A percentile compares a stretch with the other conserved stretches of the same genome.
These are phyloP conservation scores for Sebastes hubbsi DNA, from an alignment of 2,797 vertebrate species.

Conservation along the genomic window DNA sequence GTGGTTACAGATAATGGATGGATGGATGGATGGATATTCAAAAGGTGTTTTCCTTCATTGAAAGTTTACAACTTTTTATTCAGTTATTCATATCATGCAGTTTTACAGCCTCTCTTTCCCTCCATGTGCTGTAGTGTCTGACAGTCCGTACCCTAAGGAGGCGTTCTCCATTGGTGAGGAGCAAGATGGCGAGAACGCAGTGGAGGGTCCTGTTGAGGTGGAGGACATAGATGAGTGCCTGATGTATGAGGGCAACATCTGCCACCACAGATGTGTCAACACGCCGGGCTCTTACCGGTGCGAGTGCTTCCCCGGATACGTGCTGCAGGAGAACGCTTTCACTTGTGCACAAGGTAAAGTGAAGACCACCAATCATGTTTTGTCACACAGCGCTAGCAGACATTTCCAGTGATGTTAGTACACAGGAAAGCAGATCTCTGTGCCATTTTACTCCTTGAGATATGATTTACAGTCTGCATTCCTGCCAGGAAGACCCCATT, in stretches of 20 bases:
- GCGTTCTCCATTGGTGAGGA: slow-evolving; percentile 86
- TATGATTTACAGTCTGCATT: slow-evolving; percentile 35
- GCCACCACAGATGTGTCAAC: slow-evolving; percentile 86
- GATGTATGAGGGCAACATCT: slow-evolving; percentile 84
- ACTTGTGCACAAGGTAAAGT: slow-evolving; percentile 85
- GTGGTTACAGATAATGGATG: too few species aligned
- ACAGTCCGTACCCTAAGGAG: slow-evolving; percentile 83
- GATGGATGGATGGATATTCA: not conserved
- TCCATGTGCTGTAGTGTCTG: slow-evolving; percentile 80
- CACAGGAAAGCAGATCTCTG: slow-evolving; percentile 2
- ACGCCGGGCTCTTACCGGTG: slow-evolving; percentile 89
- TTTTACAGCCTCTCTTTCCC: not conserved
- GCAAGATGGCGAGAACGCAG: slow-evolving; percentile 82
- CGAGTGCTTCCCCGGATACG: slow-evolving; percentile 87
- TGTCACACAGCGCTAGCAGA: not conserved
- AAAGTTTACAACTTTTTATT: not conserved
- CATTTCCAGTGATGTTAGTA: slow-evolving; percentile 19
- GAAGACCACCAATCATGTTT: slow-evolving; percentile 9
- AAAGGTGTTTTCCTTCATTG: not conserved
- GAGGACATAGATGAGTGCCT: slow-evolving; percentile 91
- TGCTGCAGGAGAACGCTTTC: slow-evolving; percentile 83
- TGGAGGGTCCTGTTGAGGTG: slow-evolving; percentile 78
- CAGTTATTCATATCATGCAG: not conserved
- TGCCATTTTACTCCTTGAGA: slow-evolving; percentile 34
- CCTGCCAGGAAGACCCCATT: slow-evolving; percentile 53